These are phyloP conservation scores for Drosophila pandora DNA, from an alignment of 1,140 invertebrate species.

Conservation along the genomic window DNA sequence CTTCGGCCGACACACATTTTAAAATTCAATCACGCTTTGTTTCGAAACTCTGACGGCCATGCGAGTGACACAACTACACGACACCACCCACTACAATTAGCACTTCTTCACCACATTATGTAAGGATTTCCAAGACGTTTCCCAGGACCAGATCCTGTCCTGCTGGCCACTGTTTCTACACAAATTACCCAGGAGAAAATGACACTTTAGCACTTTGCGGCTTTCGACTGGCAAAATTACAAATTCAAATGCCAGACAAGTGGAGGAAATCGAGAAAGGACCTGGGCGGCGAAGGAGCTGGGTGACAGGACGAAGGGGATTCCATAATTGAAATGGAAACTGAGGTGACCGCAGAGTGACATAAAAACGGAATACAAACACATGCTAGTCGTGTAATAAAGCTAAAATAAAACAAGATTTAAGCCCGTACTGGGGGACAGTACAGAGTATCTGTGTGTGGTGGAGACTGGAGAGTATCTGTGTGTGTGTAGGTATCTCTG, in stretches of 20 bases:
- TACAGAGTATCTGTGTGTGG: neutral
- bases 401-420: conserved; percentile 13
- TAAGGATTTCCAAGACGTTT: neutral
- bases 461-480: no score
- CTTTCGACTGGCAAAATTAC: conserved; percentile 8
- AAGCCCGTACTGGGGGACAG: neutral
- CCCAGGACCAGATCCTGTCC: neutral
- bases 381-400: conserved; percentile 8
- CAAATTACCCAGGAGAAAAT: neutral
- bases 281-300: no score
- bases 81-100: neutral
- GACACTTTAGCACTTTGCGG: conserved; percentile 14
- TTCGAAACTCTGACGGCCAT: neutral
- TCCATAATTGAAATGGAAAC: conserved; percentile 25
- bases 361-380: conserved; percentile 22
- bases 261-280: neutral
- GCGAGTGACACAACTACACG: neutral
- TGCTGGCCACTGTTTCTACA: neutral
- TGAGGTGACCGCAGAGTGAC: conserved; percentile 22
- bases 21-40: conserved; percentile 1
- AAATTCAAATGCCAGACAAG: conserved; percentile 17
- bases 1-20: neutral
- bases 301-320: neutral
- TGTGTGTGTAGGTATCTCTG: neutral
- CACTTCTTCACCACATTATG: neutral